Evolutionary conservation across 2,797 vertebrate genomes (phyloP), one percentile per base, ranked within the genome.

Genomic region (Poecilia wingei): DNA sequence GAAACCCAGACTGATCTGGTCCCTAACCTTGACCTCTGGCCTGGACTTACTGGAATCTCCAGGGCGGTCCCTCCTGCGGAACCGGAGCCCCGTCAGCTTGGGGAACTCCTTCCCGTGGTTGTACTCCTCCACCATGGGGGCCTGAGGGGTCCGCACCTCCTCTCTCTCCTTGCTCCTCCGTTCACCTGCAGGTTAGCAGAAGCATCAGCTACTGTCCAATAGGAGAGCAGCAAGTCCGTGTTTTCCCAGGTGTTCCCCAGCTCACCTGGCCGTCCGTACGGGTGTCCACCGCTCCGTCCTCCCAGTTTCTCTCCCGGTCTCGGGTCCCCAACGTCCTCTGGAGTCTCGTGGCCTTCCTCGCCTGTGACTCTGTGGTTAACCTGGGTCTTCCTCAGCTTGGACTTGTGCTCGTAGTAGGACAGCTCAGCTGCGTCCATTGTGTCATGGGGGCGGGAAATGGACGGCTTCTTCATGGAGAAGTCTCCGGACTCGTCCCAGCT

Each of bases 391-490:
- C 95, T 97, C 53, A 99, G 95, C 85, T 97, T 98, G 79, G 97
- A 97, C 94, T 99, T 99, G 95, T 99, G 98, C 88, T 99, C 96
- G 6, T 97, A 97, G 83, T 99, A 99, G 0, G 96, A 96, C 90
- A 98, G 94, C 89, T 98, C 96, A 0, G 98, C 97, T 41, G 97
- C 95, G 0, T 97, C 97, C 72, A 95, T 80, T 18, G 2, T 3
- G 0, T 79, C 84, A 0, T 74, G 89, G 5, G 84, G 74, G 4
- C 46, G 84, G 7, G 91, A 72, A 0, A 88, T 51, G 66, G 64
- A 95, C 86, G 95, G 96, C 88, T 97, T 98, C 90, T 97, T 97
- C 85, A 91, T 53, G 69, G 93, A 80, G 82, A 96, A 95, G 78
- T 94, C 95, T 69, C 89, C 87, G 10, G 96, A 84, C 57, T 93